Evolutionary conservation across 2,888 invertebrate species (phyloP).

Genomic region (Agapostemon virescens): DNA sequence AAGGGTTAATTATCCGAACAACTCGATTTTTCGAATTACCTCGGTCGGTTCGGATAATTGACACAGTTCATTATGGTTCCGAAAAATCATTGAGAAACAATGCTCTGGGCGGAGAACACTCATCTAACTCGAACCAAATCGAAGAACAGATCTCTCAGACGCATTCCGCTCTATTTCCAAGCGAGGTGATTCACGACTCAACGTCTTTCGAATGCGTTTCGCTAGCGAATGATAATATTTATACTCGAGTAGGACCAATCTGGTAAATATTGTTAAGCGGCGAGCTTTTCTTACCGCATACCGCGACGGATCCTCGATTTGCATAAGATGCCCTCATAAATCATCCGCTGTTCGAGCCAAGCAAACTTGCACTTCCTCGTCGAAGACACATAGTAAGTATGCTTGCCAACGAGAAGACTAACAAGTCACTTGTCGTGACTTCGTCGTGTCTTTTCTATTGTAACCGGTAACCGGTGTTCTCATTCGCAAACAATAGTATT

Average conservation of each 20-base stretch:
- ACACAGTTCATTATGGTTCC: too few relatives aligned
- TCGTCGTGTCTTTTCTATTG: conserved; percentile 13
- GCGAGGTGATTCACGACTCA: conserved; percentile 31
- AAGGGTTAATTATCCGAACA: too few relatives aligned
- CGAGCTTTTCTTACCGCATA: conserved; percentile 9
- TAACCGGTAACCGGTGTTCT: neutral
- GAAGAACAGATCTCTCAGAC: neutral
- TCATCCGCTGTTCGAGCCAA: conserved; percentile 45
- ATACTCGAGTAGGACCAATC: conserved; percentile 29
- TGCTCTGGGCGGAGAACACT: neutral
- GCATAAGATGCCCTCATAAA: conserved; percentile 60
- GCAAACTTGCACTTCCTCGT: conserved; percentile 42
- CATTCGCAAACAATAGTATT: neutral
- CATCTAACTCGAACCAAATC: neutral
- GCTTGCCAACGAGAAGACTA: conserved; percentile 37
- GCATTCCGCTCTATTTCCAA: conserved; percentile 45
- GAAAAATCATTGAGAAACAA: conserved; percentile 8
- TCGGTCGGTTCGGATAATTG: too few relatives aligned
- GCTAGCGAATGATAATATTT: conserved; percentile 43
- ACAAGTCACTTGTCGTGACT: conserved; percentile 32
- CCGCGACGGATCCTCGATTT: conserved; percentile 39
- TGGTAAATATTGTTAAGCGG: conserved; percentile 48
- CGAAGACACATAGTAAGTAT: conserved; percentile 46
- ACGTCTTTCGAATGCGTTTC: conserved; percentile 17
- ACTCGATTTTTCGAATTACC: too few relatives aligned